A percentile compares a stretch with the other conserved stretches of the same genome.
Evolutionary conservation across 2,113 vertebrate genomes (phyloP).

Genomic region (Machaerirhynchus nigripectus): DNA sequence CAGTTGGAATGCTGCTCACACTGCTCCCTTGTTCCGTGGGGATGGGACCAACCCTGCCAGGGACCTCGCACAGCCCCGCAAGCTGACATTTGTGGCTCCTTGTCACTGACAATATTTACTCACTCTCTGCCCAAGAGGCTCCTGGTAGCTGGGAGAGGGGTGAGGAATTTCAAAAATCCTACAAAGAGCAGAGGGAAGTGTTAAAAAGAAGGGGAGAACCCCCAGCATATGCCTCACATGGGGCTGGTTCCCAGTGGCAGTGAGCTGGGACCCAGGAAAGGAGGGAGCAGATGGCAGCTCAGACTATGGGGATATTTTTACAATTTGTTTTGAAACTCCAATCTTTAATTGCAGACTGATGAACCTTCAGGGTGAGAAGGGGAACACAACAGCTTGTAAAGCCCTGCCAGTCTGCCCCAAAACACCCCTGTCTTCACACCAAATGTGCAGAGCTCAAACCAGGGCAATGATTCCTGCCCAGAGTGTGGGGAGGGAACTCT

Average conservation of each 20-base stretch:
- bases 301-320: not conserved
- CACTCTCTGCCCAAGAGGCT: not conserved
- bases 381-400: not conserved
- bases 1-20: not conserved
- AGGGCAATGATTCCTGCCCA: not conserved
- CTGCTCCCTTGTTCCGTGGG: not conserved
- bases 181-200: not conserved
- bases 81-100: not conserved
- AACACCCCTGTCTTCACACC: not conserved
- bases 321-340: not conserved
- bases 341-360: not conserved
- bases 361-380: not conserved
- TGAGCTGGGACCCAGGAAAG: rapidly evolving
- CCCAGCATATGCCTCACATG: rapidly evolving
- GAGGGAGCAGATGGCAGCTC: not conserved
- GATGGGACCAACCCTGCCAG: not conserved
- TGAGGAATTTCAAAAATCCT: conserved; percentile 53
- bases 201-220: not conserved
- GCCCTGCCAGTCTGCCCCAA: not conserved
- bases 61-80: not conserved
- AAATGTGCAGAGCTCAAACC: not conserved
- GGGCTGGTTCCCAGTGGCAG: not conserved
- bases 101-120: not conserved
- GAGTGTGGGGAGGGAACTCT: rapidly evolving
- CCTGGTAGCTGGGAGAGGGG: not conserved